phyloP scores from a whole-genome alignment of 2,113 vertebrate species.

The Brachypteracias leptosomus region DNA sequence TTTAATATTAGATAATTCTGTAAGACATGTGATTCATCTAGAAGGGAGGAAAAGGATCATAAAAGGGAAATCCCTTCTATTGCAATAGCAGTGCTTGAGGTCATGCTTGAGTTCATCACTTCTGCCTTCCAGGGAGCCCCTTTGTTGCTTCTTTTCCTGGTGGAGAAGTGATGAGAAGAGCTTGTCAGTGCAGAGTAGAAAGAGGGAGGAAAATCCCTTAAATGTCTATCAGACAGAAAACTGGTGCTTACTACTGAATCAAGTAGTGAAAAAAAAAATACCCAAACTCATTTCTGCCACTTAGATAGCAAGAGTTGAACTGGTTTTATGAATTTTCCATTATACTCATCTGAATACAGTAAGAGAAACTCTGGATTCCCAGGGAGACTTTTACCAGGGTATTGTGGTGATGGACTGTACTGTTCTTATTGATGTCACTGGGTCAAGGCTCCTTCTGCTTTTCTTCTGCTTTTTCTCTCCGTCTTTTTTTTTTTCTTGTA shows the following conservation, averaged over 20 bases:
- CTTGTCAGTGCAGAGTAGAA: not conserved
- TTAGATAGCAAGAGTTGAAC: not conserved
- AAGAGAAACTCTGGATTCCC: not conserved
- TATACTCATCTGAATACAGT: not conserved
- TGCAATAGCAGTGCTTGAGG: constrained; percentile 38
- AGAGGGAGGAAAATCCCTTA: constrained; percentile 16
- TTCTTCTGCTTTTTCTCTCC: not conserved
- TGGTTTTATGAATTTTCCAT: not conserved
- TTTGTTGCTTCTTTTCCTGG: not conserved
- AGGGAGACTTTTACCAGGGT: not conserved
- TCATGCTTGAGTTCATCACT: constrained; percentile 1
- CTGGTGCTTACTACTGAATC: not conserved
- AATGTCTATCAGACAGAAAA: not conserved
- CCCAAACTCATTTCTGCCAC: not conserved
- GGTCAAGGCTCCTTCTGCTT: not conserved
- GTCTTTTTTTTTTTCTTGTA: too few species aligned
- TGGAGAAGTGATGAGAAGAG: not conserved
- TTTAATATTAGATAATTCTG: not conserved
- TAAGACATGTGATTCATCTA: constrained; percentile 45
- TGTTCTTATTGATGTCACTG: not conserved
- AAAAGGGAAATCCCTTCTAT: constrained; percentile 61
- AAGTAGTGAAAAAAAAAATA: not conserved
- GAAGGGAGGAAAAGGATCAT: constrained; percentile 45
- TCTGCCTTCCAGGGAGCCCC: constrained; percentile 26
- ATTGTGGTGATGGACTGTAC: not conserved